Base-by-base conservation (phyloP, 1,140 invertebrate genomes). In the Drosophila sechellia region DNA sequence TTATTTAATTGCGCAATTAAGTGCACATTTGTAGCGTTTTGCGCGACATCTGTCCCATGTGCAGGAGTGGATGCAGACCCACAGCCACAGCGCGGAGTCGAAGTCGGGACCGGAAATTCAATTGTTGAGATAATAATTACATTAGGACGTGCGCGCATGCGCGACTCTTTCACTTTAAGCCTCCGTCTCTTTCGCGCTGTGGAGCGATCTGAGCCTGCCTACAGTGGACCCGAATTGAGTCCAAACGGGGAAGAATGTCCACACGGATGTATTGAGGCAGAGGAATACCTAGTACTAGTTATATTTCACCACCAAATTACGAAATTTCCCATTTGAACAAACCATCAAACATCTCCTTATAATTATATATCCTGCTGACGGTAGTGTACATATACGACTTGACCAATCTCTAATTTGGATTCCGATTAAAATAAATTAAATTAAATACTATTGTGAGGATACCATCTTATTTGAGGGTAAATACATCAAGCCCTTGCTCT, bases 81-180 rank as follows among this genome's bases (percentile, higher is more conserved):
- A 63, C 25, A 54, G 55, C 25, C 12, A n/a, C 46, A 52, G 25
- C 49, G 31, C 66, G 27, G 57, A 55, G 80, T 55, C 54, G 42
- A 45, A 73, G 74, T 68, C 48, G 60, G 78, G 73, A 89, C 89
- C 89, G 89, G 89, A 91, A 91, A 91, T 91, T 91, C 89, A 91
- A 91, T 91, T 91, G 89, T 91, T 91, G 81, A 91, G 78, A 91
- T 91, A 91, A 91, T 91, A 91, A 91, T 91, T 91, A 89, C 89
- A 91, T 91, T 91, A 91, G 89, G 89, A 91, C 89, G 89, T 90
- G 86, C 80, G 86, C 86, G 80, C 89, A 91, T 81, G 83, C 81
- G 89, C 89, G 71, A 87, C 77, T 85, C 73, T 58, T 48, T 59
- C 58, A 48, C 58, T 58, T 60, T 56, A 43, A 64, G 58, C 43